Base-by-base conservation (phyloP, 1,140 invertebrate genomes). In the Lutraria rhynchaena region DNA sequence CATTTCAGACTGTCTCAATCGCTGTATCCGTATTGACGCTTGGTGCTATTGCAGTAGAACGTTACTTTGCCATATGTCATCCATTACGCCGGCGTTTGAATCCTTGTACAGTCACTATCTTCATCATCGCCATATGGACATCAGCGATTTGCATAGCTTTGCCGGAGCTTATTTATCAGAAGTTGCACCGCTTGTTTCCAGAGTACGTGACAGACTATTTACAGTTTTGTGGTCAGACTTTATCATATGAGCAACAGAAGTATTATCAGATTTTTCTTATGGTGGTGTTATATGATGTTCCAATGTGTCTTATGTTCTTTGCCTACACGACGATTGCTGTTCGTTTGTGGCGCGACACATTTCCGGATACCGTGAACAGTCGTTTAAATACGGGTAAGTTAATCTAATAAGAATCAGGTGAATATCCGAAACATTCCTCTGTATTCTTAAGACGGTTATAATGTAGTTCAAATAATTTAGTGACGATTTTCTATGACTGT, bases 51-150 rank as follows among this genome's bases (percentile, higher is more conserved):
- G 97, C 96, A 0, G 94, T 98, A 71, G 97, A 98, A 92, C 94
- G 97, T 82, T 98, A 96, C 96, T 97, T 97, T 91, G 97, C 97
- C 71, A 97, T 98, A 90, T 97, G 96, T 92, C 96, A 95, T 91
- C 97, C 97, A 11, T 94, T 98, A 46, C 95, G 95, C 91, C 97
- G 97, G 44, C 74, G 88, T 22, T 84, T 87, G 0, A 97, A 96
- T 0, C 96, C 96, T 0, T 92, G 94, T 15, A 94, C 96, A 69
- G 96, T 96, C 17, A 95, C 94, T 0, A 95, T 95, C 24, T 97
- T 97, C 70, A 91, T 95, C 22, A 61, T 87, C n/a, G 69, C 86
- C 2, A 97, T 98, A 73, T 98, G 97, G 97, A 89, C 95, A 13
- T 82, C 96, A 5, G 95, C 96, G n/a, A 87, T 97, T 0, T 51